Evolutionary conservation across 2,797 vertebrate genomes (phyloP), one percentile per base, ranked within the genome.

Genomic region (Helicolenus hilgendorfi): DNA sequence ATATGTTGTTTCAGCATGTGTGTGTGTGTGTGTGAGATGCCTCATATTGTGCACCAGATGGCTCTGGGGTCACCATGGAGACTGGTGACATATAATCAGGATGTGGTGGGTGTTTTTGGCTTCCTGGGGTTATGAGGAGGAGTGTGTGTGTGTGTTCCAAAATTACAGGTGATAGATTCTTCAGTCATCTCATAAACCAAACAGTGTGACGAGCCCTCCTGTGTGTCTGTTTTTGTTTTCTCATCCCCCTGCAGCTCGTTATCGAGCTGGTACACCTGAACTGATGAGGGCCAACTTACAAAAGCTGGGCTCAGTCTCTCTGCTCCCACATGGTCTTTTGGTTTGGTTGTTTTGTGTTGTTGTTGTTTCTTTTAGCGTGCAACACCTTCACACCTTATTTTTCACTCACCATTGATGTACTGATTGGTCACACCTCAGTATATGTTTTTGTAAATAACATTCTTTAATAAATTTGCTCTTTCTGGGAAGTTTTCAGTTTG

Each of bases 21-120:
- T 4, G 24, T 36, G 22, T 64, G 49, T 76, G 69, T 77, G 11
- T 49, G 77, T 83, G 41, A 53, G 38, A 62, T n/a, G 53, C 15
- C 29, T 80, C 65, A 89, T 83, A 69, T 84, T 79, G 81, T 86
- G 69, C 70, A 87, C 78, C 88, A 91, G 88, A 89, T 92, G 85
- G 91, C 49, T 87, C 71, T 8, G 8, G 79, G 78, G 86, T 96
- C 91, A 89, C 94, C 91, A 94, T 96, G 88, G 94, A 92, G 90
- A 96, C 93, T 8, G 70, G 74, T 77, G 82, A 87, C 92, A 91
- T 88, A 81, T 85, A 90, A 90, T 88, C 68, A 11, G 64, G 35
- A 84, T 75, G 45, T 71, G 78, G 78, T 67, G 87, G 81, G 26
- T 77, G 49, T 60, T 67, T 84, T 55, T 75, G 14, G 29, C 56